Base-by-base conservation (phyloP, 1,140 invertebrate genomes). In the Goniozus legneri region DNA sequence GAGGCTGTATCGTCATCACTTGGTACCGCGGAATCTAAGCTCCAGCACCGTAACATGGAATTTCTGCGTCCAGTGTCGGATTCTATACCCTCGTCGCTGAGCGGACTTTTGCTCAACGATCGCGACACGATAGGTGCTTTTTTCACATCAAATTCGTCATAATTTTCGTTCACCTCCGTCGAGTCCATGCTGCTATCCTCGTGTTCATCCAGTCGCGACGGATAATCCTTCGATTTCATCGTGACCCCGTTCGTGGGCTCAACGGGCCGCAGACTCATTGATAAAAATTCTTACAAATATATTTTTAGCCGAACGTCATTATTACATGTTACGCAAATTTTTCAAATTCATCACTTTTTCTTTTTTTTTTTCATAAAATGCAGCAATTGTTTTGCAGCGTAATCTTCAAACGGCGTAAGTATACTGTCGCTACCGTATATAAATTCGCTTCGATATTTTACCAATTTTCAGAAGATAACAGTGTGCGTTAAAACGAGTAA, bases 61-160 rank as follows among this genome's bases (percentile, higher is more conserved):
- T 49, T 46, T 18, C 52, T 54, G 16, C 55, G 56, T 7, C 67
- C 67, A 4, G 48, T 34, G 24, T 72, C 69, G 0, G 66, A 39
- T 34, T 73, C 70, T 37, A 74, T 73, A 15, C 71, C 71, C 21
- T 74, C 71, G 43, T 74, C 71, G 39, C 58, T 73, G 3, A 65
- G 51, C 0, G 69, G 65, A 20, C 68, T 71, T 20, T 62, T 66
- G 48, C 60, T 71, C 0, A 58, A 36, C 0, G 35, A 43, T 3
- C 54, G 30, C 2, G 44, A 20, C 35, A 38, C 19, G 6, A 61
- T 35, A 12, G 63, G 64, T 41, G 65, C 47, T 19, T 52, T 65
- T 12, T 52, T 50, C 2, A 54, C 50, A 37, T 69, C 59, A 35
- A 70, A 70, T 30, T 65, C 58, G 48, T 71, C 67, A 46, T 64